A percentile compares a stretch with the other conserved stretches of the same genome.
phyloP scores from a whole-genome alignment of 2,113 vertebrate species.

The Heloderma charlesbogerti region DNA sequence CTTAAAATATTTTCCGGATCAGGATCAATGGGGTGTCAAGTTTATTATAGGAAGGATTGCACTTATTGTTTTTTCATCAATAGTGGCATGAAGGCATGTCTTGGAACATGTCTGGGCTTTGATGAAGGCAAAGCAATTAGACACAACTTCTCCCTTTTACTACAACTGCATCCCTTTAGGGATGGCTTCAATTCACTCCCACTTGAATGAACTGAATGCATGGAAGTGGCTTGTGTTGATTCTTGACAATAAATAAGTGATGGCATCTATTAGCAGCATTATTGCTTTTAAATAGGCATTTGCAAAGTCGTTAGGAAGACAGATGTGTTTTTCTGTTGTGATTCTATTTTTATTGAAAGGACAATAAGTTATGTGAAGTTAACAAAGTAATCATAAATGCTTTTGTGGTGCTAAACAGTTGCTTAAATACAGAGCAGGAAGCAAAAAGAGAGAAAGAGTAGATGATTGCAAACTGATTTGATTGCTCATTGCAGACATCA shows the following conservation, averaged over 20 bases:
- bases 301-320: conserved; percentile 11
- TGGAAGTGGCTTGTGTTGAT: not conserved
- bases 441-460: not conserved
- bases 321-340: not conserved
- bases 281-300: not conserved
- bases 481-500: not conserved
- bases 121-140: not conserved
- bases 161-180: not conserved
- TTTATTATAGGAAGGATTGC: not conserved
- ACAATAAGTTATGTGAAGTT: not conserved
- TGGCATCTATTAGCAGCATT: not conserved
- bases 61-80: not conserved
- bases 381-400: not conserved
- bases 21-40: too few species aligned
- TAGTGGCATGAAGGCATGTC: not conserved
- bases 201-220: not conserved
- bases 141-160: not conserved
- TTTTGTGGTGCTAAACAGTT: not conserved
- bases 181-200: not conserved
- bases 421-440: not conserved
- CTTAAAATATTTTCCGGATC: not conserved
- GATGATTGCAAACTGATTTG: too few species aligned
- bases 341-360: not conserved
- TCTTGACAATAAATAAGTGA: conserved; percentile 2
- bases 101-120: not conserved